These are phyloP conservation scores for Zaprionus bogoriensis DNA, from an alignment of 2,888 invertebrate genomes.

Conservation along the genomic window DNA sequence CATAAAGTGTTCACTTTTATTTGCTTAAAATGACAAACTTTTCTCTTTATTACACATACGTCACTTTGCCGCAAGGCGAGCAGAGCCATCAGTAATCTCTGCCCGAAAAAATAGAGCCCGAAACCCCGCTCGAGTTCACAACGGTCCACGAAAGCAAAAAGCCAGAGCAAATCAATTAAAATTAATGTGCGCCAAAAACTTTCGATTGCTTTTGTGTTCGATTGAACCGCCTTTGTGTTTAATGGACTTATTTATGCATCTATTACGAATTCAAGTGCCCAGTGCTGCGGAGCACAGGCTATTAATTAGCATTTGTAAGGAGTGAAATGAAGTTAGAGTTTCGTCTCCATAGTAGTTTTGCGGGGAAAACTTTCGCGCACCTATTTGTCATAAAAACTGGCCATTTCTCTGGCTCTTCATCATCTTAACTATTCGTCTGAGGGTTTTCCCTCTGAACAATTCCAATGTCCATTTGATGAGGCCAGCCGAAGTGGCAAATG, in stretches of 20 bases:
- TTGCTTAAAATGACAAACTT: slow-evolving; percentile 20
- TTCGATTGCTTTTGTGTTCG: slow-evolving; percentile 36
- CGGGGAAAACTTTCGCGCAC: slow-evolving; percentile 15
- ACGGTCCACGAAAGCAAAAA: no score
- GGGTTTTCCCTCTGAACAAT: no score
- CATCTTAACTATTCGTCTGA: slow-evolving; percentile 36
- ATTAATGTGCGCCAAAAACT: slow-evolving; percentile 63
- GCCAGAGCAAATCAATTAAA: slow-evolving; percentile 64
- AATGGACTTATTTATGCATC: slow-evolving; percentile 23
- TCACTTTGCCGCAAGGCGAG: slow-evolving; percentile 14
- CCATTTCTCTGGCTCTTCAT: slow-evolving; percentile 21
- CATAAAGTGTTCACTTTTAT: slow-evolving; percentile 24
- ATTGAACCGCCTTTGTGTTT: slow-evolving; percentile 32
- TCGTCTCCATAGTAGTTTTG: background rate
- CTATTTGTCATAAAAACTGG: slow-evolving; percentile 27
- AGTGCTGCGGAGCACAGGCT: slow-evolving; percentile 1
- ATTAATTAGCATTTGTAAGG: slow-evolving; percentile 41
- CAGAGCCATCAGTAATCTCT: slow-evolving; percentile 29
- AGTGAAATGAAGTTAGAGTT: background rate
- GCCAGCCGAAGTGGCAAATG: background rate
- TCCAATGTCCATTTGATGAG: no score
- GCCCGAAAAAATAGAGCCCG: slow-evolving; percentile 29
- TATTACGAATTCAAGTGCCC: slow-evolving; percentile 31
- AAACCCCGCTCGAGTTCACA: slow-evolving; percentile 26
- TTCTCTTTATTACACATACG: slow-evolving; percentile 29